Conservation (phyloP, 2,797 vertebrate genomes). For the Pempheris klunzingeri region DNA sequence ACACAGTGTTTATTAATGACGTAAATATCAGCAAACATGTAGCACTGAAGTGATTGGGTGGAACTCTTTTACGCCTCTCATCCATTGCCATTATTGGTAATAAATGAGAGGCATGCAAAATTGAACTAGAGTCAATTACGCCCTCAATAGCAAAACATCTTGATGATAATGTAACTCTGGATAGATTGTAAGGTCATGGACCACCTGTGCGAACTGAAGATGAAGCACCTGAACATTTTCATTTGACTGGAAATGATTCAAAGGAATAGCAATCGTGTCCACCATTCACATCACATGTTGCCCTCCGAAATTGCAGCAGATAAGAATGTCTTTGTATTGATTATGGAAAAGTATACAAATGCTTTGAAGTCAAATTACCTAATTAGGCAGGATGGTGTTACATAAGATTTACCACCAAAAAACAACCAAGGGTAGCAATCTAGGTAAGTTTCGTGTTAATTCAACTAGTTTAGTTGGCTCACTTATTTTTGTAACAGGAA, state of each 20-base stretch:
- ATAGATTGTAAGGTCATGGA: not conserved
- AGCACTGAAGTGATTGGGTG: conserved; percentile 8
- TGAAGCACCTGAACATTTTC: not conserved
- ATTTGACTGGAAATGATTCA: not conserved
- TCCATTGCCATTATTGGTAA: not conserved
- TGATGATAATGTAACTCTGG: not conserved
- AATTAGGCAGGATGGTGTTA: not conserved
- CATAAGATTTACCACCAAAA: not conserved
- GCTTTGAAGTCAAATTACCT: not conserved
- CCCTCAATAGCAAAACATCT: conserved; percentile 8
- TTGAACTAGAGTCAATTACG: not conserved
- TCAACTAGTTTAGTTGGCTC: too few species aligned
- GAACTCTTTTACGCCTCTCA: not conserved
- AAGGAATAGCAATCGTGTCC: not conserved
- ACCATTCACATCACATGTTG: not conserved
- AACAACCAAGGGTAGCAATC: not conserved
- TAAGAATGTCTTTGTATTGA: not conserved
- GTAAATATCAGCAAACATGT: conserved; percentile 50
- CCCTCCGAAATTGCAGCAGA: not conserved
- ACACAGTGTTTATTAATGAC: conserved; percentile 32
- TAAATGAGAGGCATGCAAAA: not conserved
- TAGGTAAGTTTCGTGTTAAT: too few species aligned
- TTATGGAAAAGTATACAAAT: not conserved
- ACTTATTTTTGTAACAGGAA: conserved; percentile 36
- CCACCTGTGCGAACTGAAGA: not conserved